These are phyloP conservation scores for Aphaenogaster ashmeadi DNA, from an alignment of 1,140 invertebrate genomes.

Conservation along the genomic window DNA sequence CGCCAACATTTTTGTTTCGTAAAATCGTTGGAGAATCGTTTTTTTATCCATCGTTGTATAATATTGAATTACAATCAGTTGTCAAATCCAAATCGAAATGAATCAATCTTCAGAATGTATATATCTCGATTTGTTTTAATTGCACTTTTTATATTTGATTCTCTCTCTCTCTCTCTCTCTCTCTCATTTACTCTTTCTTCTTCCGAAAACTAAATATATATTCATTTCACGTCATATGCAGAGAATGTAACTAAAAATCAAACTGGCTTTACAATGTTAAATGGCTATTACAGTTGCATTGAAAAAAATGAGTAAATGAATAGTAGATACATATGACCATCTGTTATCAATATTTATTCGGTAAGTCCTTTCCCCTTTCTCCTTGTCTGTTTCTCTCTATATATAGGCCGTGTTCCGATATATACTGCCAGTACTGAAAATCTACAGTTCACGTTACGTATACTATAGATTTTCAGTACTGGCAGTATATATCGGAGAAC, in stretches of 20 bases:
- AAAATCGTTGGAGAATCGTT: background rate
- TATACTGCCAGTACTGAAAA: too few species aligned
- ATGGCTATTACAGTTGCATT: background rate
- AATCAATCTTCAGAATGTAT: background rate
- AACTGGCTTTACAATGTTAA: background rate
- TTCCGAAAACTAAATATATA: background rate
- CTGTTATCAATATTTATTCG: conserved; percentile 30
- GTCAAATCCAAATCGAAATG: background rate
- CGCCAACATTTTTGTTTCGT: background rate
- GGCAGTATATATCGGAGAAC: too few species aligned
- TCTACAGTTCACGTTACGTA: too few species aligned
- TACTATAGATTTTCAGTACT: too few species aligned
- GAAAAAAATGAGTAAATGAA: conserved; percentile 22
- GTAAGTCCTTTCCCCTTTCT: background rate
- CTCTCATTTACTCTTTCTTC: background rate
- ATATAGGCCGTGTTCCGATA: too few species aligned
- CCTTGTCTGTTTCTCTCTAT: background rate
- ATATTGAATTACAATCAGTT: background rate
- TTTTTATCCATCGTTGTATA: background rate
- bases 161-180: too few species aligned
- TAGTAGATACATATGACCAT: background rate
- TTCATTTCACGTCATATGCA: background rate
- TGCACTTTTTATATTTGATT: background rate
- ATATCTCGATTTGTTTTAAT: background rate
- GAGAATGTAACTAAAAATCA: background rate